phyloP scores from a whole-genome alignment of 2,797 vertebrate species.

The Hozukius guyotensis region DNA sequence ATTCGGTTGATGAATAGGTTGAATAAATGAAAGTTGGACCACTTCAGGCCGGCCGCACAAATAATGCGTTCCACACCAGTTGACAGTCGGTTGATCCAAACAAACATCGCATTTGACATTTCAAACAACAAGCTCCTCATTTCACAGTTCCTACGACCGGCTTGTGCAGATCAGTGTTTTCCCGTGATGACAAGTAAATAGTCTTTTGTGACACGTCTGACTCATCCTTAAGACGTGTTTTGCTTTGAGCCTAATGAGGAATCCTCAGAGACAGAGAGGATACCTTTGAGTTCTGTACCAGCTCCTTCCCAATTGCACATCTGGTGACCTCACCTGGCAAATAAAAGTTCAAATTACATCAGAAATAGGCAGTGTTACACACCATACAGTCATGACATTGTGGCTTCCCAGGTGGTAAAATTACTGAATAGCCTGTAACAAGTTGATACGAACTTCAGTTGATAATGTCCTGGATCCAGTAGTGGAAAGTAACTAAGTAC shows the following conservation, averaged over 20 bases:
- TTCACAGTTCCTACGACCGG: not conserved
- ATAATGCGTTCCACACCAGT: not conserved
- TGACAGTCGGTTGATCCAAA: conserved; percentile 8
- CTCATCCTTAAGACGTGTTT: conserved; percentile 26
- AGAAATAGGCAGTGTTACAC: not conserved
- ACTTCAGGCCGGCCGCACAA: not conserved
- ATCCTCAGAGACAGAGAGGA: conserved; percentile 7
- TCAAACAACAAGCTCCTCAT: conserved; percentile 2
- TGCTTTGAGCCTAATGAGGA: conserved; percentile 40
- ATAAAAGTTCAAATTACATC: not conserved
- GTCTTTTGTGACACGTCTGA: conserved; percentile 13
- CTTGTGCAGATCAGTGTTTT: not conserved
- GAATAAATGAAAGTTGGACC: not conserved
- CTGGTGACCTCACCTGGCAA: conserved; percentile 23
- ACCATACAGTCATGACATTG: not conserved
- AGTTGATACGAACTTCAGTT: not conserved
- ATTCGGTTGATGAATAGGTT: not conserved
- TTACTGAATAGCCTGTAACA: not conserved
- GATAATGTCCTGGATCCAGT: not conserved
- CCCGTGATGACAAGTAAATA: conserved; percentile 22
- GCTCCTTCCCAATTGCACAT: not conserved
- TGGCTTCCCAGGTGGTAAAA: not conserved
- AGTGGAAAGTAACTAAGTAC: no score
- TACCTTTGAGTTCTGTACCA: conserved; percentile 13
- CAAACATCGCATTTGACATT: conserved; percentile 26